Percentiles rank a stretch among this genome's conserved stretches.
Evolutionary conservation across 2,113 vertebrate species (phyloP).

Genomic region (Micromys minutus): DNA sequence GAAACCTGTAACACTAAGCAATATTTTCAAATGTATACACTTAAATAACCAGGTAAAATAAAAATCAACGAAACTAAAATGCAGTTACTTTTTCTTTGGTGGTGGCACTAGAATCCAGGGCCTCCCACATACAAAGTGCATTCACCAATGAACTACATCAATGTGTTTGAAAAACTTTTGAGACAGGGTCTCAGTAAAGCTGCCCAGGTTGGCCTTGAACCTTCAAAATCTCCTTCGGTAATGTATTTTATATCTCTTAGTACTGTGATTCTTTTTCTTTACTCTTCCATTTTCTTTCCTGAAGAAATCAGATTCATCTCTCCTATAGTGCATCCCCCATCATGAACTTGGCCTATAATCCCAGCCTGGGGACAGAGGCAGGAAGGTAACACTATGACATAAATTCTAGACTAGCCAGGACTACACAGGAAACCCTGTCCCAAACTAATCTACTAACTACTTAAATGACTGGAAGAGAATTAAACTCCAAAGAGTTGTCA

Average conservation of each 20-base stretch:
- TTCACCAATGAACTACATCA: not conserved
- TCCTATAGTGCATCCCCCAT: not conserved
- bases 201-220: not conserved
- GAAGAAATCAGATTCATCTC: not conserved
- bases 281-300: not conserved
- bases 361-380: not conserved
- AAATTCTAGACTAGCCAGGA: not conserved
- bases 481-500: not conserved
- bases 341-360: not conserved
- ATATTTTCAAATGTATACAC: not conserved
- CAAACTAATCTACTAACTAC: not conserved
- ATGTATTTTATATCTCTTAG: not conserved
- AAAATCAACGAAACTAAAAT: not conserved
- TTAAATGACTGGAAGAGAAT: not conserved
- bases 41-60: not conserved
- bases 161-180: not conserved
- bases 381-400: not conserved
- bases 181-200: not conserved
- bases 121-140: not conserved
- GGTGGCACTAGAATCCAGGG: not conserved
- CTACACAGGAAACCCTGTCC: not conserved
- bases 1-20: not conserved
- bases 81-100: not conserved
- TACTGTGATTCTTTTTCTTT: not conserved
- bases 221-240: not conserved